Evolutionary conservation across 2,797 vertebrate species (phyloP).

Genomic region (Fratercula arctica): DNA sequence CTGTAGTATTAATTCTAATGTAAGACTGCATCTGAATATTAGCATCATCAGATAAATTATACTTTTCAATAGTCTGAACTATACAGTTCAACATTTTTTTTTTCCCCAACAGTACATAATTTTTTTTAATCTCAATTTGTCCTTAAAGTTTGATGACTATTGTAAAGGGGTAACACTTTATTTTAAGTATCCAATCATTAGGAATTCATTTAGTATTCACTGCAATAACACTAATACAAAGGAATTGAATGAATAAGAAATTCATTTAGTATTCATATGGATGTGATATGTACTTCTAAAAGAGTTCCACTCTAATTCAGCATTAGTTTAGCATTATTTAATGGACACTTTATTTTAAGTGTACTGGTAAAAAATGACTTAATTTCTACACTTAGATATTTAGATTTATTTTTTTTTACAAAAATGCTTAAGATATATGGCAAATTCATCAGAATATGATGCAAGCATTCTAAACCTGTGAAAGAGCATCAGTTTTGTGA

Average conservation of each 20-base stretch:
- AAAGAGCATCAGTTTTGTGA: neutral
- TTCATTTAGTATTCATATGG: constrained; percentile 65
- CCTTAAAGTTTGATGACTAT: constrained; percentile 63
- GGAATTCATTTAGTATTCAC: constrained; percentile 73
- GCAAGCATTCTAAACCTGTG: neutral
- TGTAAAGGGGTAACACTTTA: constrained; percentile 72
- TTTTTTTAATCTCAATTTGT: constrained; percentile 44
- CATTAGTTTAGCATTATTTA: constrained; percentile 57
- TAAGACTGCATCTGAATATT: constrained; percentile 71
- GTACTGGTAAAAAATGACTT: constrained; percentile 51
- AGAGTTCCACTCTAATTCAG: constrained; percentile 56
- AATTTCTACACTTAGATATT: constrained; percentile 46
- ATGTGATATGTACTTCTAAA: constrained; percentile 54
- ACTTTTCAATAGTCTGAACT: constrained; percentile 58
- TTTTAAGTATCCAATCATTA: constrained; percentile 74
- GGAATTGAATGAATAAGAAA: constrained; percentile 66
- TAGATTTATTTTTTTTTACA: neutral
- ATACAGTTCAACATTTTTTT: neutral
- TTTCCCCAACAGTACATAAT: neutral
- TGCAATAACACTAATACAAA: constrained; percentile 71
- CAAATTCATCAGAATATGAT: neutral
- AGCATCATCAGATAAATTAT: constrained; percentile 71
- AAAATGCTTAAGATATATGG: neutral
- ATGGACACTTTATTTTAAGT: constrained; percentile 69
- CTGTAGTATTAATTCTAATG: constrained; percentile 73